These are phyloP conservation scores for Bombus impatiens DNA, from an alignment of 1,140 invertebrate genomes.

Conservation along the genomic window DNA sequence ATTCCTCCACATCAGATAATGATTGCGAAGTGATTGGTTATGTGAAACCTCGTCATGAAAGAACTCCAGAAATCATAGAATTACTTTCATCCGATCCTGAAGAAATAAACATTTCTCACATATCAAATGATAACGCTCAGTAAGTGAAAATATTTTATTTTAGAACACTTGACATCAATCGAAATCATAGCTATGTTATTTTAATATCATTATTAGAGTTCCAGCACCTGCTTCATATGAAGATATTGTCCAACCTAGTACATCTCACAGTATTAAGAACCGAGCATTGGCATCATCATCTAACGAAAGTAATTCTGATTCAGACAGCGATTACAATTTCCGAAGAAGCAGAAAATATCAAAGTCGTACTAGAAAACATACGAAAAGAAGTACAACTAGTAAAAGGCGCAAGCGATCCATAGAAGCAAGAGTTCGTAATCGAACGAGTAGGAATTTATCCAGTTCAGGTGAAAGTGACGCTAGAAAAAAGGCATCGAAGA, in stretches of 20 bases:
- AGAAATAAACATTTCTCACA: slow-evolving; percentile 29
- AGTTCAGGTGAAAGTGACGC: slow-evolving; percentile 58
- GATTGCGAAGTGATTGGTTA: slow-evolving; percentile 81
- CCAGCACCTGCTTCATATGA: not conserved
- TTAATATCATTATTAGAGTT: slow-evolving; percentile 27
- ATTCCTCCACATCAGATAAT: slow-evolving; percentile 67
- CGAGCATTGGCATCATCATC: slow-evolving; percentile 12
- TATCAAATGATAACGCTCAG: slow-evolving; percentile 43
- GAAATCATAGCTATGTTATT: not conserved
- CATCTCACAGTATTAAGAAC: slow-evolving; percentile 45
- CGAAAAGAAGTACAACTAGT: slow-evolving; percentile 37
- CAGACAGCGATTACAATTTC: slow-evolving; percentile 65
- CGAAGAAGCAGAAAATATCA: slow-evolving; percentile 38
- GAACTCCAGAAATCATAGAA: slow-evolving; percentile 83
- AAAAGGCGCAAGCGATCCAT: slow-evolving; percentile 57
- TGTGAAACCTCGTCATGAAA: slow-evolving; percentile 82
- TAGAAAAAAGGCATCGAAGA: slow-evolving; percentile 44
- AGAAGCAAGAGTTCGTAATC: slow-evolving; percentile 45
- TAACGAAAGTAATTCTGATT: slow-evolving; percentile 49
- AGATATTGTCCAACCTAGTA: slow-evolving; percentile 49
- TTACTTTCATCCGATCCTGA: slow-evolving; percentile 78
- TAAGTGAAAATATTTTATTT: slow-evolving; percentile 33
- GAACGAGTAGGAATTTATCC: slow-evolving; percentile 39
- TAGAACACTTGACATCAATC: not conserved
- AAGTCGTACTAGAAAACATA: slow-evolving; percentile 48